A percentile compares a stretch with the other conserved stretches of the same genome.
These are phyloP conservation scores for Macrotrachela quadricornifera DNA, from an alignment of 1,140 invertebrate species.

Conservation along the genomic window DNA sequence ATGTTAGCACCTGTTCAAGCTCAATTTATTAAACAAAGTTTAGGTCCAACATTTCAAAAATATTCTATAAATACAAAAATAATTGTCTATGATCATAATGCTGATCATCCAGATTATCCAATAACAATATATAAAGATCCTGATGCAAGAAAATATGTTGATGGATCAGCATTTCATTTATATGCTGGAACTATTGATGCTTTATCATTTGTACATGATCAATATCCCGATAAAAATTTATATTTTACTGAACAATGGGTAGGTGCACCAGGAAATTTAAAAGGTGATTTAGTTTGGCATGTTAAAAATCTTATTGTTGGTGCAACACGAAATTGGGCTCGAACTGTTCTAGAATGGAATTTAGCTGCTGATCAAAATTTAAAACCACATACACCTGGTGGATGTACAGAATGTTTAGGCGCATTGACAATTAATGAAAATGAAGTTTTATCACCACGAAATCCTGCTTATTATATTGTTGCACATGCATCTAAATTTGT, in stretches of 20 bases:
- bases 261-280: conserved; percentile 10
- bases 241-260: conserved; percentile 15
- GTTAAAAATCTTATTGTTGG: conserved; percentile 12
- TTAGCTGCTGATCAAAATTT: conserved; percentile 4
- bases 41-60: conserved; percentile 12
- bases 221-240: conserved; percentile 10
- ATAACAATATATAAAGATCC: conserved; percentile 11
- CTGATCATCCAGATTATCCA: conserved; percentile 11
- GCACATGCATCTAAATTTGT: too few relatives aligned
- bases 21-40: conserved; percentile 4
- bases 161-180: conserved; percentile 14
- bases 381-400: too few relatives aligned
- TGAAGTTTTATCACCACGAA: too few relatives aligned
- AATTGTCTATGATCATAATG: conserved; percentile 14
- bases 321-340: conserved; percentile 12
- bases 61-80: conserved; percentile 13
- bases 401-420: too few relatives aligned
- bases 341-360: conserved; percentile 14
- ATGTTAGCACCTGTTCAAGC: not conserved
- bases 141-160: conserved; percentile 11
- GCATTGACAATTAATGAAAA: too few relatives aligned
- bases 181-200: conserved; percentile 12
- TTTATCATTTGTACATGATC: conserved; percentile 9
- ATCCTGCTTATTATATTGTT: too few relatives aligned
- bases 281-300: conserved; percentile 9